A percentile compares a stretch with the other conserved stretches of the same genome.
Evolutionary conservation across 2,888 invertebrate species (phyloP).

Genomic region (Pimpla rufipes): DNA sequence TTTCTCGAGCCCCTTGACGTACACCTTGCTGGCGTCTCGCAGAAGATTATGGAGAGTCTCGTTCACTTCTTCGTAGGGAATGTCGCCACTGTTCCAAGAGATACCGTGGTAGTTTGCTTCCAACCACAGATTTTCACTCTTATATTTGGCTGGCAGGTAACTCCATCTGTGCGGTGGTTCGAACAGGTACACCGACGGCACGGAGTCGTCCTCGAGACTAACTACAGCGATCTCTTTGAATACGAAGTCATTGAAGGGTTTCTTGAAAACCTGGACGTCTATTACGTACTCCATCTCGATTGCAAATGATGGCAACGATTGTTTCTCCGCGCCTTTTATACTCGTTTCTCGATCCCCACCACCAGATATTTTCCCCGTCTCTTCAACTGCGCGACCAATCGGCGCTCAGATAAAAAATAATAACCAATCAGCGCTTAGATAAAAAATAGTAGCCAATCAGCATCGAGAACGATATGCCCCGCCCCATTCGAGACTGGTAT

Average conservation of each 20-base stretch:
- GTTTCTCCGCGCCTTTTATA: neutral
- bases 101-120: slow-evolving; percentile 51
- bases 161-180: slow-evolving; percentile 49
- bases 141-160: slow-evolving; percentile 32
- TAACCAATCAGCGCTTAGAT: neutral
- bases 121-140: slow-evolving; percentile 51
- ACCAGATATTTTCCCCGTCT: neutral
- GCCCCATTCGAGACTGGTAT: neutral
- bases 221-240: slow-evolving; percentile 55
- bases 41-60: slow-evolving; percentile 21
- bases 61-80: slow-evolving; percentile 47
- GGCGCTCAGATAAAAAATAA: neutral
- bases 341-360: neutral
- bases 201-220: slow-evolving; percentile 30
- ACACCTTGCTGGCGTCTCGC: slow-evolving; percentile 6
- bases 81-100: slow-evolving; percentile 19
- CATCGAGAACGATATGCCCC: neutral
- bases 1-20: slow-evolving; percentile 49
- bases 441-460: neutral
- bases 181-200: slow-evolving; percentile 37
- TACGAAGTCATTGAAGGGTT: slow-evolving; percentile 48
- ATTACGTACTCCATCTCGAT: slow-evolving; percentile 51
- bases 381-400: neutral
- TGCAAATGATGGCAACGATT: neutral
- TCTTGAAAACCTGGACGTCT: slow-evolving; percentile 57